Conservation (phyloP, 2,888 invertebrate genomes). For the Nematopogon swammerdamellus region DNA sequence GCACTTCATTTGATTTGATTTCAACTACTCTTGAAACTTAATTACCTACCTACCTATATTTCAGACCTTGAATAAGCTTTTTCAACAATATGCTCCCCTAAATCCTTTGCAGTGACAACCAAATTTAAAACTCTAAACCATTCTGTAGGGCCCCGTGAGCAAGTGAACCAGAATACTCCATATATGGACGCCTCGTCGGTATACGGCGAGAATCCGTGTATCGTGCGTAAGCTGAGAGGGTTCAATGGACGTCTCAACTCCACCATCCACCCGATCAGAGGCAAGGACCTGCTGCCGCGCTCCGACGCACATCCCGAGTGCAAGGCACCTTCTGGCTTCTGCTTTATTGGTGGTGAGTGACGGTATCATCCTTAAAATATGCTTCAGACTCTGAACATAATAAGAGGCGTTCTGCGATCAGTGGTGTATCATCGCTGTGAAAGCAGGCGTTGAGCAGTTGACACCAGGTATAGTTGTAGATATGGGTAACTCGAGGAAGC, state of each 20-base stretch:
- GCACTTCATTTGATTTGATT: too few species aligned
- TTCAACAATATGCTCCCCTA: too few species aligned
- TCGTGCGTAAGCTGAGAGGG: slow-evolving; percentile 71
- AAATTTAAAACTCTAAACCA: background rate
- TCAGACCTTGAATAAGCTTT: too few species aligned
- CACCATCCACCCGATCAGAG: slow-evolving; percentile 68
- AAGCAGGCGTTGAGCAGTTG: too few species aligned
- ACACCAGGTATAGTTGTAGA: too few species aligned
- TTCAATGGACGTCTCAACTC: slow-evolving; percentile 80
- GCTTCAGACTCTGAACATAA: too few species aligned
- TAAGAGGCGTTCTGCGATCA: too few species aligned
- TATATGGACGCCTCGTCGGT: slow-evolving; percentile 85
- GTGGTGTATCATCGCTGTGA: too few species aligned
- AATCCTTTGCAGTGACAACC: background rate
- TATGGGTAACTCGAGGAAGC: too few species aligned
- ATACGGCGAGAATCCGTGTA: slow-evolving; percentile 87
- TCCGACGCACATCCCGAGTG: slow-evolving; percentile 82
- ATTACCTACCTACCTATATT: too few species aligned
- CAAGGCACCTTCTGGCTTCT: slow-evolving; percentile 78
- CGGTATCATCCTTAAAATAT: too few species aligned
- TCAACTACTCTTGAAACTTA: too few species aligned
- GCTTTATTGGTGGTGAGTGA: slow-evolving; percentile 75
- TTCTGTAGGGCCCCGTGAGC: slow-evolving; percentile 75
- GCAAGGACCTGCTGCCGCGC: slow-evolving; percentile 78
- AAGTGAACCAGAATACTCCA: slow-evolving; percentile 91